These are phyloP conservation scores for Shinisaurus crocodilurus DNA, from an alignment of 2,113 vertebrate species.

Conservation along the genomic window DNA sequence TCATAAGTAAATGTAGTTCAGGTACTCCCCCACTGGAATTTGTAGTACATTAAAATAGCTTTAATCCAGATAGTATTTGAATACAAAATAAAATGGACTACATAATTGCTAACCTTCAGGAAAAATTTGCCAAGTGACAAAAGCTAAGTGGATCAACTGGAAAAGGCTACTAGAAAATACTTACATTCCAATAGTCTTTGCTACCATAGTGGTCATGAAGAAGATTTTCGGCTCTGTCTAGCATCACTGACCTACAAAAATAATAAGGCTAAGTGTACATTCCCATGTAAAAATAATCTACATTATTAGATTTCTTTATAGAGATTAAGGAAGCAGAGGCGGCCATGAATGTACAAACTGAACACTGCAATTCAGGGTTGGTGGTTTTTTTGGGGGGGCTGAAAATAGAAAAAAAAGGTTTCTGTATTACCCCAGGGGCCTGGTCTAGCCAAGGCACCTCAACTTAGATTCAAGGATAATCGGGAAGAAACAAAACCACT, in stretches of 20 bases:
- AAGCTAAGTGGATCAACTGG: background rate
- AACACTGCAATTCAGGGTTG: background rate
- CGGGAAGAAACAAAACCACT: too few relatives aligned
- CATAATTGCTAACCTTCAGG: too few relatives aligned
- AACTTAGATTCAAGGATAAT: too few relatives aligned
- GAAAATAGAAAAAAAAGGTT: background rate
- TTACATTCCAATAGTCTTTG: constrained; percentile 97
- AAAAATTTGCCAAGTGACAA: background rate
- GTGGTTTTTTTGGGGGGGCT: background rate
- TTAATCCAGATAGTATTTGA: background rate
- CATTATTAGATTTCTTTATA: constrained; percentile 13
- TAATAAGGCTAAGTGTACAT: constrained; percentile 46
- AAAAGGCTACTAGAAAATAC: constrained; percentile 64
- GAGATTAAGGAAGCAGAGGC: constrained; percentile 1
- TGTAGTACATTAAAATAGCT: background rate
- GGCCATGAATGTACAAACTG: background rate
- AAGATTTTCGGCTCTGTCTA: constrained; percentile 96
- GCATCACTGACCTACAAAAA: constrained; percentile 88
- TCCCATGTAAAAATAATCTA: constrained; percentile 43
- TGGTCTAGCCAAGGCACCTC: too few relatives aligned
- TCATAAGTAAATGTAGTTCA: background rate
- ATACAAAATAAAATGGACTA: background rate
- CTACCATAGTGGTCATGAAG: constrained; percentile 97
- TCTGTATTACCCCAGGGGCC: too few relatives aligned
- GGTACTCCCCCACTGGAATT: background rate